Evolutionary conservation across 2,797 vertebrate species (phyloP).

Genomic region (Scolopax bukidnonensis): DNA sequence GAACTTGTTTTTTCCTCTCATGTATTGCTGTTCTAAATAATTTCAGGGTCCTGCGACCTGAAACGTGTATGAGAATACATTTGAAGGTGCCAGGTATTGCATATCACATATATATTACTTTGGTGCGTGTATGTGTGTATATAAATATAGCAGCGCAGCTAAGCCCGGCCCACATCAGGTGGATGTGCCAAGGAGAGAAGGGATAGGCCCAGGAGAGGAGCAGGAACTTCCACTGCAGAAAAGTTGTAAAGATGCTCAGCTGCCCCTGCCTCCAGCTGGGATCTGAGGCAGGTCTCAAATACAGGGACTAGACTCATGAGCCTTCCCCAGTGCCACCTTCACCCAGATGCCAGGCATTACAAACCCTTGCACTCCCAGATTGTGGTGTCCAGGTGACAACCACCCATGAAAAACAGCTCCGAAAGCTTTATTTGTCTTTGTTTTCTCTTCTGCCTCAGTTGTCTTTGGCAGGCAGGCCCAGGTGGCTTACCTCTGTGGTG

Average conservation of each 20-base stretch:
- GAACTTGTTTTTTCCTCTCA: background rate
- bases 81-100: background rate
- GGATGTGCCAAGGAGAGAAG: background rate
- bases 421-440: background rate
- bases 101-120: background rate
- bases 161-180: fast-evolving
- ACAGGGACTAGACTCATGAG: fast-evolving
- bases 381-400: background rate
- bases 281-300: background rate
- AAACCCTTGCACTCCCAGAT: background rate
- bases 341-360: background rate
- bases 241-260: background rate
- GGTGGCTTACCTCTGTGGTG: background rate
- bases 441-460: background rate
- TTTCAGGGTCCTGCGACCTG: background rate
- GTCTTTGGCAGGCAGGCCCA: background rate
- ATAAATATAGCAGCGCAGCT: background rate
- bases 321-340: background rate
- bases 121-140: background rate
- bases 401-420: background rate
- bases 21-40: background rate
- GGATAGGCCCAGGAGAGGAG: background rate
- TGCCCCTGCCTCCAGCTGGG: background rate
- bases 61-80: background rate
- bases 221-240: background rate